Conservation (phyloP, 2,888 invertebrate genomes). For the Sphaeridia pumilis region DNA sequence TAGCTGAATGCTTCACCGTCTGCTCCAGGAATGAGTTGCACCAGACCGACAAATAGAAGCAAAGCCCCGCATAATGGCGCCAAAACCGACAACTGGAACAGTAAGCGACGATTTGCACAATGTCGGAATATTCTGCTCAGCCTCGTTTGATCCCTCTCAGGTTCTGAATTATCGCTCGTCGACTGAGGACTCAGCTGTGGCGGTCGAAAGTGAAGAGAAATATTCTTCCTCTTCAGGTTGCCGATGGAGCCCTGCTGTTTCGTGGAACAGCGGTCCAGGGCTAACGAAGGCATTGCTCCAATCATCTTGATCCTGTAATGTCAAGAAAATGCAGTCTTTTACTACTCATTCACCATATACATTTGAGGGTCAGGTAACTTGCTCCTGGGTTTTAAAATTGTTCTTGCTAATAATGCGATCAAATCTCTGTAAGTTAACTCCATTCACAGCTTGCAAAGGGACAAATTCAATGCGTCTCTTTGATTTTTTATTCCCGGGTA, state of each 20-base stretch:
- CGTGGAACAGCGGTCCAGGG: constrained; percentile 38
- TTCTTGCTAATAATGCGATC: too few species aligned
- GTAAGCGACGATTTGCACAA: constrained; percentile 23
- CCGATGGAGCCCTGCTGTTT: constrained; percentile 33
- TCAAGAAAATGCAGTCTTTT: too few species aligned
- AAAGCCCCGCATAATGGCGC: constrained; percentile 27
- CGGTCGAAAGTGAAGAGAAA: constrained; percentile 32
- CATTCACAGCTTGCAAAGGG: too few species aligned
- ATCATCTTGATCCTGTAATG: constrained; percentile 57
- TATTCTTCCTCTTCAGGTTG: constrained; percentile 26
- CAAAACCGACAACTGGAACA: constrained; percentile 31
- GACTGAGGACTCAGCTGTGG: constrained; percentile 22
- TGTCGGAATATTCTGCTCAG: constrained; percentile 18
- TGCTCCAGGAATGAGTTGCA: constrained; percentile 31
- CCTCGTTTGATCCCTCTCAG: constrained; percentile 9
- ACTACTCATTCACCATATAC: too few species aligned
- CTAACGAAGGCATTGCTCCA: constrained; percentile 76
- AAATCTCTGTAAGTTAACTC: too few species aligned
- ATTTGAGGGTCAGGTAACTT: too few species aligned
- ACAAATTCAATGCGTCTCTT: too few species aligned
- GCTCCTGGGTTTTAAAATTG: too few species aligned
- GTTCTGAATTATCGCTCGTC: constrained; percentile 10
- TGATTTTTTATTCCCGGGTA: too few species aligned
- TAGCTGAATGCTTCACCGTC: constrained; percentile 25
- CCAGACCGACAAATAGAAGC: constrained; percentile 25